Conservation (phyloP, 2,888 invertebrate species). For the Pachymerium ferrugineum region DNA sequence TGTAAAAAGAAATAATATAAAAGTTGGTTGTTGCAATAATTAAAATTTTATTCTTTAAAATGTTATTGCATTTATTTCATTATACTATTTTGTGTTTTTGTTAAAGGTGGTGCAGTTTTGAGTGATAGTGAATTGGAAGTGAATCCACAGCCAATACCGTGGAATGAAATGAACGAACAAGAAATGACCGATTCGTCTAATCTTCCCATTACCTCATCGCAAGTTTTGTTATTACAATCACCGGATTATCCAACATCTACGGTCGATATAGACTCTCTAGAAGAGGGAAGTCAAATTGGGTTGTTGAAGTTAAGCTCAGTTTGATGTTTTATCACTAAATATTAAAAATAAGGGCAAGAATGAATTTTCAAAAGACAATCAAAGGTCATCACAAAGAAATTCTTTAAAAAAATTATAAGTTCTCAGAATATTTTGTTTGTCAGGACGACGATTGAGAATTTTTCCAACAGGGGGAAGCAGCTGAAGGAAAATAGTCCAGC, state of each 20-base stretch:
- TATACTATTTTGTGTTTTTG: background rate
- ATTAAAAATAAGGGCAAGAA: too few relatives aligned
- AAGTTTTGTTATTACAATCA: slow-evolving; percentile 30
- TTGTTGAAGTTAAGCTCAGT: slow-evolving; percentile 37
- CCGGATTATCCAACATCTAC: slow-evolving; percentile 55
- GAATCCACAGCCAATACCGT: background rate
- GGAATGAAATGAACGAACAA: background rate
- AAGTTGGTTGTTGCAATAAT: background rate
- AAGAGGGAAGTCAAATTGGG: slow-evolving; percentile 52
- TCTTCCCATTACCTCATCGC: slow-evolving; percentile 13
- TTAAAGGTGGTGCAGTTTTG: background rate
- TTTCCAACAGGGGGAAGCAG: too few relatives aligned
- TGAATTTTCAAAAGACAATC: background rate
- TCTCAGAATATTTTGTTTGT: too few relatives aligned
- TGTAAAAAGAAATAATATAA: too few relatives aligned
- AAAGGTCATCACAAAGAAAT: background rate
- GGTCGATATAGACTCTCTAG: slow-evolving; percentile 77
- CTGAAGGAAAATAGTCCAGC: too few relatives aligned
- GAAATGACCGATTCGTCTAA: background rate
- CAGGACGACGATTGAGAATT: too few relatives aligned
- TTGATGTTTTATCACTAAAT: slow-evolving; percentile 17
- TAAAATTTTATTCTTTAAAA: background rate
- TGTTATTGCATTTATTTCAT: background rate
- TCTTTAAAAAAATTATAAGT: background rate
- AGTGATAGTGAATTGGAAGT: background rate